Base-by-base conservation (phyloP, 2,113 vertebrate species). In the Mystacornis crossleyi region DNA sequence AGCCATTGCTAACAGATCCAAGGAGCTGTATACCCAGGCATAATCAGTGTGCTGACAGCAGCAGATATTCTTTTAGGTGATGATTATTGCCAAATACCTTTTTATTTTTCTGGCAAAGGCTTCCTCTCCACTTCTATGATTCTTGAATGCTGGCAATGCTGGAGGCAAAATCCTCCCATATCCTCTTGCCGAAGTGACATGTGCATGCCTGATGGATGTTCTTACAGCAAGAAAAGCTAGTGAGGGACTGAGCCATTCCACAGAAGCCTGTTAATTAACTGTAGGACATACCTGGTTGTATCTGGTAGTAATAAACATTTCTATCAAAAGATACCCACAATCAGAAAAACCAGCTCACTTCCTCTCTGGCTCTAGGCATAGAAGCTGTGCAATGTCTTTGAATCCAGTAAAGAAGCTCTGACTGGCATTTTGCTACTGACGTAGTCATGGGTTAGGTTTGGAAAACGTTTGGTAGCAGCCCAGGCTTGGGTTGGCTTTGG, bases 181-280 rank as follows among this genome's bases (percentile, higher is more conserved):
- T 33, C 4, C 20, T 20, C 21, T 36, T 91, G 24, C 23, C 8
- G 53, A 5, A 6, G 12, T 73, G 55, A 12, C 33, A 57, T 16
- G 4, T 51, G 14, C 28, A 20, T 69, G 19, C 23, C 25, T 62
- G 23, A 36, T 72, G 18, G 19, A 61, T 45, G 50, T 66, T 80
- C 47, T 40, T 77, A 23, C 29, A 64, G 67, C 36, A 93, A 93
- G 86, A 93, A 79, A 77, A 83, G 71, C 67, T 91, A 74, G 79
- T 66, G 69, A 93, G 54, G 26, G 26, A 88, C 67, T 82, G 72
- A 95, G 83, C 82, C 45, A 65, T 77, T 93, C 93, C 88, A 94
- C 83, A 84, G 92, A 97, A 94, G 91, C 61, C 45, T 90, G 51
- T 31, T 88, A 90, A 88, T 97, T 95, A 94, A 88, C 94, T 95